Evolutionary conservation across 2,888 invertebrate species (phyloP).

Genomic region (Stegana nigrithorax): DNA sequence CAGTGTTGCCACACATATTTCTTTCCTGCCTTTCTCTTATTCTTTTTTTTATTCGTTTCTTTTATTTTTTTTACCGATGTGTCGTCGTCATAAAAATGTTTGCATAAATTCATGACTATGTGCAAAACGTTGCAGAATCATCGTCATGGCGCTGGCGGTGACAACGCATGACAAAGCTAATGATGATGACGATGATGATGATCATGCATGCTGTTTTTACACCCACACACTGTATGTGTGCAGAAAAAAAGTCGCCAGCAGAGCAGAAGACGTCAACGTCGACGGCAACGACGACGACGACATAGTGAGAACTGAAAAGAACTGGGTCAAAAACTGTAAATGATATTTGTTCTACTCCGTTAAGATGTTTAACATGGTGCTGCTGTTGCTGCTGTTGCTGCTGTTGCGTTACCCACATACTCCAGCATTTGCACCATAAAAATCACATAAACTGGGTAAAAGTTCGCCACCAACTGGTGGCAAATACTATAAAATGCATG

Average conservation of each 20-base stretch:
- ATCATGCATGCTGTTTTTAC: too few species aligned
- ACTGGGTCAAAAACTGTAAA: slow-evolving; percentile 59
- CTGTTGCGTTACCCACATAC: neutral
- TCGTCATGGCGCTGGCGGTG: too few species aligned
- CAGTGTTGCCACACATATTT: neutral
- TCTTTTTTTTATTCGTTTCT: too few species aligned
- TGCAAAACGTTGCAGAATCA: neutral
- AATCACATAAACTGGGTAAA: neutral
- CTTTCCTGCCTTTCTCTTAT: neutral
- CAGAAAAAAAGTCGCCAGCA: neutral
- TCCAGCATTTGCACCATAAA: slow-evolving; percentile 2
- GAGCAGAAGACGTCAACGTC: neutral
- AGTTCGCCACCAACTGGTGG: neutral
- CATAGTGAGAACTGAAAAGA: slow-evolving; percentile 32
- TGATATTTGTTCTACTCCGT: slow-evolving; percentile 59
- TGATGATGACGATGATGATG: too few species aligned
- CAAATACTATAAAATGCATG: neutral
- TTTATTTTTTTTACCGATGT: too few species aligned
- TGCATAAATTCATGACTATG: slow-evolving; percentile 1
- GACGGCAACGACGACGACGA: neutral
- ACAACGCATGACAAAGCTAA: too few species aligned
- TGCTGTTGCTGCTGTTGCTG: too few species aligned
- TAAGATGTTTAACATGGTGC: slow-evolving; percentile 40
- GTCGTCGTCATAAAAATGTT: slow-evolving; percentile 1
- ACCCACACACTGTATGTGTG: too few species aligned